Conservation (phyloP, 2,888 invertebrate genomes). For the Netelia fuscicornis region DNA sequence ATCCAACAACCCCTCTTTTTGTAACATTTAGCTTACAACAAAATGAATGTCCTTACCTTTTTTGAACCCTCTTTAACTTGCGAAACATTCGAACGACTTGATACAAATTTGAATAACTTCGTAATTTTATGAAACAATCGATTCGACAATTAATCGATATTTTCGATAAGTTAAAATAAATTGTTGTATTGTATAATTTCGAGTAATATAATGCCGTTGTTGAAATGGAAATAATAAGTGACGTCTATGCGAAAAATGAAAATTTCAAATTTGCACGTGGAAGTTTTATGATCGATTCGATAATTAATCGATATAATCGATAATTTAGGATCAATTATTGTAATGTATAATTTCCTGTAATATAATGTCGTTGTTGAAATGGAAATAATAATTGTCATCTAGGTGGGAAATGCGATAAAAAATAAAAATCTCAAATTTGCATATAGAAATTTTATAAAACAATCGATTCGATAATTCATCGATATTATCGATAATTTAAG, state of each 20-base stretch:
- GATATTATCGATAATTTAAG: not conserved
- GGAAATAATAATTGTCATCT: too few species aligned
- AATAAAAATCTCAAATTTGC: too few species aligned
- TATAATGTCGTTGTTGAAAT: too few species aligned
- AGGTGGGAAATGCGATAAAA: too few species aligned
- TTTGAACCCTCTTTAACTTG: not conserved
- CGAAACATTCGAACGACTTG: not conserved
- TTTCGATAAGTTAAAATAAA: not conserved
- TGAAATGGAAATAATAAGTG: too few species aligned
- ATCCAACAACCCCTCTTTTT: slow-evolving; percentile 10
- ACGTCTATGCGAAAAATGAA: too few species aligned
- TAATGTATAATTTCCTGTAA: not conserved
- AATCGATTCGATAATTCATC: slow-evolving; percentile 15
- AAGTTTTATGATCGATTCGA: too few species aligned
- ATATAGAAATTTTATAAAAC: not conserved
- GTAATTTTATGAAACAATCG: not conserved
- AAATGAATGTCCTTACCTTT: slow-evolving; percentile 30
- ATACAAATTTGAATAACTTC: not conserved
- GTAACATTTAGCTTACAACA: slow-evolving; percentile 41
- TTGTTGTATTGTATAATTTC: too few species aligned
- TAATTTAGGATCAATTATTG: not conserved
- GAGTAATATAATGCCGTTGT: too few species aligned
- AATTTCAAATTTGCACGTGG: too few species aligned
- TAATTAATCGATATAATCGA: too few species aligned
- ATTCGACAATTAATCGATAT: not conserved